Conservation (phyloP, 1,140 invertebrate species). For the Drosophila repleta region DNA sequence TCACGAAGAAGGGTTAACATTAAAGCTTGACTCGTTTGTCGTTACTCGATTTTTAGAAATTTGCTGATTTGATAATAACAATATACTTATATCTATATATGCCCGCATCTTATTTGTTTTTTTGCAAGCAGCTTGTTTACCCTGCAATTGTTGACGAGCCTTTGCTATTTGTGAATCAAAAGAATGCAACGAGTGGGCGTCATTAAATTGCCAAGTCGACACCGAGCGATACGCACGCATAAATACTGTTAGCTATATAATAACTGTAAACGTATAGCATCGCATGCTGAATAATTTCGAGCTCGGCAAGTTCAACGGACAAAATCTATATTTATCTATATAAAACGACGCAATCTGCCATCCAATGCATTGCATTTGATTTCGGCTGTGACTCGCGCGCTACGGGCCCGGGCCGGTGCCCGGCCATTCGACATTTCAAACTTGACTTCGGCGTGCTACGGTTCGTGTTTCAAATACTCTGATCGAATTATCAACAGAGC, state of each 20-base stretch:
- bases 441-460: constrained; percentile 59
- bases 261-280: constrained; percentile 51
- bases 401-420: not conserved
- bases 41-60: no score
- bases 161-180: not conserved
- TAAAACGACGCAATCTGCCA: not conserved
- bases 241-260: constrained; percentile 30
- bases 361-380: constrained; percentile 11
- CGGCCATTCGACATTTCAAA: constrained; percentile 34
- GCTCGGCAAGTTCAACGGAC: constrained; percentile 35
- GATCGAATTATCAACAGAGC: not conserved
- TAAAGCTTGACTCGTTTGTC: no score
- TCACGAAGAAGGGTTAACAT: no score
- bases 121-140: no score
- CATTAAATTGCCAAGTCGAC: constrained; percentile 10
- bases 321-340: constrained; percentile 59
- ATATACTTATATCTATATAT: no score
- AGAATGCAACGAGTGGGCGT: not conserved
- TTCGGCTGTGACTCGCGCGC: constrained; percentile 9
- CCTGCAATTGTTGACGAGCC: not conserved
- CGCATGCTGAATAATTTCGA: constrained; percentile 44
- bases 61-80: no score
- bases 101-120: no score
- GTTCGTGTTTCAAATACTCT: constrained; percentile 34
- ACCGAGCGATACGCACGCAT: constrained; percentile 17